Evolutionary conservation across 1,140 invertebrate species (phyloP).

Genomic region (Caenorhabditis brenneri): DNA sequence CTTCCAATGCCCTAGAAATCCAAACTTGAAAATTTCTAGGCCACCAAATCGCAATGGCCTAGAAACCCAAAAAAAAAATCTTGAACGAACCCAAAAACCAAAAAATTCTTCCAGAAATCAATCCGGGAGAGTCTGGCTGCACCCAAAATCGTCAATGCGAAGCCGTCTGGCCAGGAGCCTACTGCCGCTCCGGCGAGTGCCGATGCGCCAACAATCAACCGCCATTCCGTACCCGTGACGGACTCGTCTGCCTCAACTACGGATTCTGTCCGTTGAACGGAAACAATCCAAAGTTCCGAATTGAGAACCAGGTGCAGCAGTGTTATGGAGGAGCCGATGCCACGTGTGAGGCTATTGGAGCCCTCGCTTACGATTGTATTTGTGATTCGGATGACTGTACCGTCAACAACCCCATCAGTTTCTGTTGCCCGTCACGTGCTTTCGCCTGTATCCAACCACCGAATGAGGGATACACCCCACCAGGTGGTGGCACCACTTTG

Average conservation of each 20-base stretch:
- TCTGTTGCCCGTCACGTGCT: conserved; percentile 69
- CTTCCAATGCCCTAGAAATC: too few species aligned
- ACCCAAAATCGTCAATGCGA: conserved; percentile 70
- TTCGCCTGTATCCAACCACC: conserved; percentile 71
- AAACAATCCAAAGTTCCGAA: conserved; percentile 70
- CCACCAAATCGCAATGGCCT: too few species aligned
- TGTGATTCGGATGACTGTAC: conserved; percentile 70
- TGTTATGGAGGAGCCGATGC: conserved; percentile 70
- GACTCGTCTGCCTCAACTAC: conserved; percentile 69
- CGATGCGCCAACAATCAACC: conserved; percentile 70
- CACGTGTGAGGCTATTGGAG: conserved; percentile 69
- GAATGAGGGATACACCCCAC: conserved; percentile 71
- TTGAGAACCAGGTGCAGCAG: conserved; percentile 70
- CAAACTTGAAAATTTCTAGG: too few species aligned
- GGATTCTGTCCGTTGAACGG: conserved; percentile 70
- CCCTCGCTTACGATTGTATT: conserved; percentile 69
- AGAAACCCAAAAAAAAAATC: too few species aligned
- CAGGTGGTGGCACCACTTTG: conserved; percentile 68
- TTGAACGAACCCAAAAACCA: background rate
- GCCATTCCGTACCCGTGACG: conserved; percentile 68
- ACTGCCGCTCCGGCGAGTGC: conserved; percentile 67
- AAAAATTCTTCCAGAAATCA: conserved; percentile 63
- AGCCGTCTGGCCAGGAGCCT: conserved; percentile 69
- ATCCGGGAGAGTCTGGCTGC: conserved; percentile 70
- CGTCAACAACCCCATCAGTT: conserved; percentile 70